These are phyloP conservation scores for Suricata suricatta DNA, from an alignment of 2,113 vertebrate genomes.

Conservation along the genomic window DNA sequence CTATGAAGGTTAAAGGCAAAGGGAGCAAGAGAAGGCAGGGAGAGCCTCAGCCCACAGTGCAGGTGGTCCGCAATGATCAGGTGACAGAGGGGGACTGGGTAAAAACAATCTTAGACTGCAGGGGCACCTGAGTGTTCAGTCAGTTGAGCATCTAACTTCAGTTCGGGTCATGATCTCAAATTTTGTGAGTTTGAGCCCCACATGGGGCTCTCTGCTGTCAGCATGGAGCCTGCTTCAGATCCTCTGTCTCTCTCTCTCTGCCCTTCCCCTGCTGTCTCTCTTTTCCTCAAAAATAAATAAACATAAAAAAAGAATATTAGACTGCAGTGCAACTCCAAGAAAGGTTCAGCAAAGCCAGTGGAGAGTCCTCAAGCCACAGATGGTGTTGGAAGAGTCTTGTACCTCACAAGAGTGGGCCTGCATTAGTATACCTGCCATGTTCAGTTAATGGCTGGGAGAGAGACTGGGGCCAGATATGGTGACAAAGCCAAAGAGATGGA, in stretches of 20 bases:
- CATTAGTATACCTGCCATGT: neutral
- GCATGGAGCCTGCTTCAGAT: too few species aligned
- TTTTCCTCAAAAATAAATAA: too few species aligned
- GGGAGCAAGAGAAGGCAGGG: neutral
- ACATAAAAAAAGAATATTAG: neutral
- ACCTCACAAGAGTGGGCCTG: neutral
- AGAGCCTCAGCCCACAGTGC: neutral
- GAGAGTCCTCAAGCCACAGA: neutral
- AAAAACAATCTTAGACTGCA: neutral
- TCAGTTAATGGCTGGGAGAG: neutral
- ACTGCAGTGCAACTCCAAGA: neutral
- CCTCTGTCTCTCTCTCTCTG: too few species aligned
- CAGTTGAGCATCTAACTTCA: too few species aligned
- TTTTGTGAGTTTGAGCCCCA: too few species aligned
- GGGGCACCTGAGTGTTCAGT: too few species aligned
- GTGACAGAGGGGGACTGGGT: neutral
- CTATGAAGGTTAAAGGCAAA: neutral
- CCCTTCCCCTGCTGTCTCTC: too few species aligned
- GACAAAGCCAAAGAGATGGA: neutral
- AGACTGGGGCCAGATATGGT: neutral
- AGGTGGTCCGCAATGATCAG: neutral
- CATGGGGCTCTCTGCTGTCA: too few species aligned
- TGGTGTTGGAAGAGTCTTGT: neutral
- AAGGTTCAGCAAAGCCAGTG: neutral
- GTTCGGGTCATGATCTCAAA: too few species aligned